These are phyloP conservation scores for Choreutis nemorana DNA, from an alignment of 2,888 invertebrate species.

Conservation along the genomic window DNA sequence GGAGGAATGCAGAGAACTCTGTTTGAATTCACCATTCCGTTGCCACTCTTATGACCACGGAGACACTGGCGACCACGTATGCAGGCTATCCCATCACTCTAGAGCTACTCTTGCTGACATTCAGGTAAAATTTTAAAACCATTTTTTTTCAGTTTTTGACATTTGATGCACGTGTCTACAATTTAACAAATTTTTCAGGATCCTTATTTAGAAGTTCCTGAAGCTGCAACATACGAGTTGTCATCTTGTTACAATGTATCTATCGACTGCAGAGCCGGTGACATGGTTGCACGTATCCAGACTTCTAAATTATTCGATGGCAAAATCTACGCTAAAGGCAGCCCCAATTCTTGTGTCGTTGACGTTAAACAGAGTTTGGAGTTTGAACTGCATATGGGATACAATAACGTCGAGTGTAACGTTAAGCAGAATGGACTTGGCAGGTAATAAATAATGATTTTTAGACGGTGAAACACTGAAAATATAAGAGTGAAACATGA, in stretches of 20 bases:
- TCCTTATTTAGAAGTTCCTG: conserved; percentile 89
- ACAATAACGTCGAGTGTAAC: conserved; percentile 92
- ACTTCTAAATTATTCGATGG: conserved; percentile 93
- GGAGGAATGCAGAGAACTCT: conserved; percentile 88
- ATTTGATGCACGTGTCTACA: no score
- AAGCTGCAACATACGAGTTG: conserved; percentile 90
- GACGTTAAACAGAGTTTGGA: conserved; percentile 89
- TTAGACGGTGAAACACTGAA: neutral
- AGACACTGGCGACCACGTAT: conserved; percentile 92
- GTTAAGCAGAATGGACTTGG: conserved; percentile 89
- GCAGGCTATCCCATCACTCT: conserved; percentile 91
- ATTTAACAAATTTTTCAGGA: conserved; percentile 60
- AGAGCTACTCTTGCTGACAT: conserved; percentile 88
- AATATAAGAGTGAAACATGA: no score
- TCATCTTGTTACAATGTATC: conserved; percentile 95
- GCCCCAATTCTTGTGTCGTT: conserved; percentile 90
- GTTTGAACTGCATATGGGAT: conserved; percentile 91
- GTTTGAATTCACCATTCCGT: conserved; percentile 86
- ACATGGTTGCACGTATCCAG: conserved; percentile 92
- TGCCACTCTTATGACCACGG: conserved; percentile 95
- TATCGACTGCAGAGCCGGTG: conserved; percentile 90
- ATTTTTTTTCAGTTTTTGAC: neutral
- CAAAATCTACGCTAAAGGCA: conserved; percentile 94
- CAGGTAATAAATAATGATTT: conserved; percentile 46
- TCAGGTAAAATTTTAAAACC: conserved; percentile 61